A percentile compares a stretch with the other conserved stretches of the same genome.
These are phyloP conservation scores for Platycnemis pennipes DNA, from an alignment of 2,888 invertebrate genomes.

Conservation along the genomic window DNA sequence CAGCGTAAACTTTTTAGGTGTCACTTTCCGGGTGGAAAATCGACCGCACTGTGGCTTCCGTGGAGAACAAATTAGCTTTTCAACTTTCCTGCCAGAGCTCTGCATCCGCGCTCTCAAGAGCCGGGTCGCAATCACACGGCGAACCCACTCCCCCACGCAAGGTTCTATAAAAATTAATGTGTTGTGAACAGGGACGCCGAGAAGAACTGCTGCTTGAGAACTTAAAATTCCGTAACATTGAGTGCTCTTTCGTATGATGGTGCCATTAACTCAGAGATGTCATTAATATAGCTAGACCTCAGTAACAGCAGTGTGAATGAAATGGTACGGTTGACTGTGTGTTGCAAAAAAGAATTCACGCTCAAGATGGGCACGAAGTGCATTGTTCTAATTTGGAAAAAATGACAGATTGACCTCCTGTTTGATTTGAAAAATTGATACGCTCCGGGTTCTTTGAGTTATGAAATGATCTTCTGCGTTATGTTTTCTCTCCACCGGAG, in stretches of 20 bases:
- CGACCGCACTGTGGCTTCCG: neutral
- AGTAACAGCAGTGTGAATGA: neutral
- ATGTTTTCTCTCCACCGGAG: no score
- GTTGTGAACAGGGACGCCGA: neutral
- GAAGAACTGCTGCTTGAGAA: neutral
- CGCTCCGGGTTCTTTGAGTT: no score
- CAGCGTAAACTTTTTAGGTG: neutral
- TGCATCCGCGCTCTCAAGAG: neutral
- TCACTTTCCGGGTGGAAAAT: slow-evolving; percentile 1
- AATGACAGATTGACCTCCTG: no score
- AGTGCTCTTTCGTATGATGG: neutral
- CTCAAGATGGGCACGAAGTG: neutral
- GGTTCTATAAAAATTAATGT: neutral
- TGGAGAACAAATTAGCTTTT: slow-evolving; percentile 14
- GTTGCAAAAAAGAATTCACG: neutral
- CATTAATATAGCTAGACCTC: neutral
- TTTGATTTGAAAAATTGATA: no score
- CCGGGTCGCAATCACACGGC: neutral
- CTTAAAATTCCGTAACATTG: neutral
- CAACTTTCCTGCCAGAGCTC: neutral
- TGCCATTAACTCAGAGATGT: neutral
- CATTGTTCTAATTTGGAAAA: no score
- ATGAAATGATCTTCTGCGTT: no score
- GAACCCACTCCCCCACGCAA: neutral
- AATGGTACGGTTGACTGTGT: neutral